phyloP scores from a whole-genome alignment of 2,888 invertebrate genomes.

The Subacronicta megacephala region DNA sequence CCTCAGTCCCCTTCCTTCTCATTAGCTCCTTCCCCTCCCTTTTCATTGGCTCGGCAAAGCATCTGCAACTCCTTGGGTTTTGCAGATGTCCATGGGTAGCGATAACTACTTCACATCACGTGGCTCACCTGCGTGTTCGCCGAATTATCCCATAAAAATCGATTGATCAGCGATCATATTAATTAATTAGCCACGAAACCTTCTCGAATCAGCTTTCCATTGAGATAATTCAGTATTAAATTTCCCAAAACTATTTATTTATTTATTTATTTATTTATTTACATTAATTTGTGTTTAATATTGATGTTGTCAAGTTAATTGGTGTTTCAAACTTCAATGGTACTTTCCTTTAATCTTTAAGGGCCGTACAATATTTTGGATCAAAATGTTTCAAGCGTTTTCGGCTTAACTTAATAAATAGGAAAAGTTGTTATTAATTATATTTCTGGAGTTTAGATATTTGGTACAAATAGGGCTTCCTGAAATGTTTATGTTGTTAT shows the following conservation, averaged over 20 bases:
- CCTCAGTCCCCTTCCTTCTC: no score
- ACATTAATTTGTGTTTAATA: slow-evolving; percentile 53
- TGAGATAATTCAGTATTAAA: slow-evolving; percentile 27
- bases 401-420: slow-evolving; percentile 61
- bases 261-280: slow-evolving; percentile 51
- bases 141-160: no score
- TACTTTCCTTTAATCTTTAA: slow-evolving; percentile 61
- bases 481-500: slow-evolving; percentile 30
- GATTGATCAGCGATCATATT: no score
- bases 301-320: slow-evolving; percentile 64
- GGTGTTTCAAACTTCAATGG: slow-evolving; percentile 60
- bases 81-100: no score
- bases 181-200: no score
- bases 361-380: slow-evolving; percentile 57
- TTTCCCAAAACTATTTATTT: slow-evolving; percentile 52
- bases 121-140: no score
- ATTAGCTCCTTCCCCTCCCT: no score
- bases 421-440: slow-evolving; percentile 66
- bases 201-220: background rate
- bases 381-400: slow-evolving; percentile 63
- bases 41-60: no score
- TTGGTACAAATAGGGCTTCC: slow-evolving; percentile 48
- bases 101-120: no score
- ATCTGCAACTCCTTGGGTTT: no score
- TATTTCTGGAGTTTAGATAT: slow-evolving; percentile 52